These are phyloP conservation scores for Laterallus jamaicensis DNA, from an alignment of 2,113 vertebrate species.

Conservation along the genomic window DNA sequence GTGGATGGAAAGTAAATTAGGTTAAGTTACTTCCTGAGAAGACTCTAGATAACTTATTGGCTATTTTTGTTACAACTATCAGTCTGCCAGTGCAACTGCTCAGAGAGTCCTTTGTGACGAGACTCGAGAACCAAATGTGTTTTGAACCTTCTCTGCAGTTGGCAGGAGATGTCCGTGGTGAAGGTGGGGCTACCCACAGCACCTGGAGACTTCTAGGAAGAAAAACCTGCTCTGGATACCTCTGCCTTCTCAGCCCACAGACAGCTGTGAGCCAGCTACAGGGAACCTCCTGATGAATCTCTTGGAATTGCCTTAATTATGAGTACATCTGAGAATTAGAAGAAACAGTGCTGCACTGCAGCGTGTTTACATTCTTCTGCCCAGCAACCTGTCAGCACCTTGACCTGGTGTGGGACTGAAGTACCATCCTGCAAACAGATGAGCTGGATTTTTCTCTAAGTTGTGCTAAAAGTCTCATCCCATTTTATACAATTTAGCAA, in stretches of 20 bases:
- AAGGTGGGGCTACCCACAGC: background rate
- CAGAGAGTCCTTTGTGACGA: rapidly evolving
- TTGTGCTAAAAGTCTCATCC: background rate
- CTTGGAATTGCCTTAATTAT: background rate
- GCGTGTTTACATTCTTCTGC: background rate
- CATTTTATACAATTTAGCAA: background rate
- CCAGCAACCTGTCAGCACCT: background rate
- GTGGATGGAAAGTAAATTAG: background rate
- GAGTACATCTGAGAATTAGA: background rate
- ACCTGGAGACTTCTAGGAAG: background rate
- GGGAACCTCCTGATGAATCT: background rate
- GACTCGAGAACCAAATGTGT: rapidly evolving
- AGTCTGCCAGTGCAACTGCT: background rate
- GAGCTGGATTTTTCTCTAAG: background rate
- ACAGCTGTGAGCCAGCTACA: background rate
- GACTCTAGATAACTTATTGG: background rate
- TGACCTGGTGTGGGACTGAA: background rate
- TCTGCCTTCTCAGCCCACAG: background rate
- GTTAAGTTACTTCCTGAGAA: background rate
- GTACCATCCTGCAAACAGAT: background rate
- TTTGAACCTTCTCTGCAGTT: rapidly evolving
- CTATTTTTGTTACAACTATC: background rate
- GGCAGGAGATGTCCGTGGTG: background rate
- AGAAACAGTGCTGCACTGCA: rapidly evolving
- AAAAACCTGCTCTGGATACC: background rate